phyloP scores from a whole-genome alignment of 2,113 vertebrate genomes.

The Sclerurus mexicanus region DNA sequence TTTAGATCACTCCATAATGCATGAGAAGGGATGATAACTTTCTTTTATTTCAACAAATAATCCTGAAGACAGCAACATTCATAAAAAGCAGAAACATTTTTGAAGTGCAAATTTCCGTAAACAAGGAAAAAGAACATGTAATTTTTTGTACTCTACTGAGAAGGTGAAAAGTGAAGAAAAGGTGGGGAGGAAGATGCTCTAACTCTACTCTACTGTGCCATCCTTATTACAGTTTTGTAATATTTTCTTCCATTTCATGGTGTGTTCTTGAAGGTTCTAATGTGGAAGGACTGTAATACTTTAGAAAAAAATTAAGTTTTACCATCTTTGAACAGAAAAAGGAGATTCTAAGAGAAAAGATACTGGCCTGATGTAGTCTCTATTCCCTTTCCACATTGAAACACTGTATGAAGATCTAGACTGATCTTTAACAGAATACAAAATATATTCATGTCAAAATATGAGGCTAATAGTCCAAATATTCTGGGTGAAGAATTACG shows the following conservation, averaged over 20 bases:
- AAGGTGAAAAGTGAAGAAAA: neutral
- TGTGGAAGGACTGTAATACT: neutral
- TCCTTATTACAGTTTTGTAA: neutral
- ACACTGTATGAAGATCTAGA: neutral
- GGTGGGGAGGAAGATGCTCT: accelerated
- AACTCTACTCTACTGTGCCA: neutral
- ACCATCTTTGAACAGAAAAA: neutral
- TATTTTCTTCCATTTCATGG: neutral
- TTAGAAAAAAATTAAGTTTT: neutral
- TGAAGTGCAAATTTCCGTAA: neutral
- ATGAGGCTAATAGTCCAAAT: neutral
- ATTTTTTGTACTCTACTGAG: neutral
- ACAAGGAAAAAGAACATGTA: neutral
- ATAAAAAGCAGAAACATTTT: neutral
- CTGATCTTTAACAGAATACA: neutral
- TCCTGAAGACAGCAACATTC: neutral
- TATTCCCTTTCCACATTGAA: neutral
- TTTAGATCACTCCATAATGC: neutral
- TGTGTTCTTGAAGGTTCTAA: neutral
- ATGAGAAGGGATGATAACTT: neutral
- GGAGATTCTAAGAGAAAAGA: neutral
- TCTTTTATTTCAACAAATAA: neutral
- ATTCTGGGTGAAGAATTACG: neutral
- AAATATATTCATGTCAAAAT: neutral
- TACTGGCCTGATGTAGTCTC: neutral